Conservation (phyloP, 1,140 invertebrate species). For the Anagrus nilaparvatae region DNA sequence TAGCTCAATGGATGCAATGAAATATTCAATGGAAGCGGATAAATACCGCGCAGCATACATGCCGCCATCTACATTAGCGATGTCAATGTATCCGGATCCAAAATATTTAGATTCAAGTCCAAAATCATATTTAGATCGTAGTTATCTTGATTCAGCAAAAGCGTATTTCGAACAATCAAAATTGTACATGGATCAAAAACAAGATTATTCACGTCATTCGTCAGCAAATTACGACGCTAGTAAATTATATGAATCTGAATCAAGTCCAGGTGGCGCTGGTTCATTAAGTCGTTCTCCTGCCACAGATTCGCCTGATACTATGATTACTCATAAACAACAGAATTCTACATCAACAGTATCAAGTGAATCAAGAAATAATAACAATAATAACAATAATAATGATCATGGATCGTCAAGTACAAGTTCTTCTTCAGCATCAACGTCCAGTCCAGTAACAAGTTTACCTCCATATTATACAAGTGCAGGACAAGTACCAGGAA, state of each 20-base stretch:
- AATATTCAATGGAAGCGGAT: conserved; percentile 65
- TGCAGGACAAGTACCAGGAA: conserved; percentile 27
- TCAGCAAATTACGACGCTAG: conserved; percentile 30
- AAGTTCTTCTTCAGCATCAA: conserved; percentile 46
- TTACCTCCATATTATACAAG: conserved; percentile 52
- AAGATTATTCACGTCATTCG: conserved; percentile 41
- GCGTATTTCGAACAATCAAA: conserved; percentile 66
- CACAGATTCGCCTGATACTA: conserved; percentile 50
- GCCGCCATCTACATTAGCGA: conserved; percentile 49
- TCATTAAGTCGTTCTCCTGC: conserved; percentile 44
- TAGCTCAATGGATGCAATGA: conserved; percentile 66
- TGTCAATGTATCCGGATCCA: conserved; percentile 60
- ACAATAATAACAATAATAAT: conserved; percentile 35
- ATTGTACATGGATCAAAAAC: conserved; percentile 68
- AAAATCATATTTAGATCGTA: conserved; percentile 58
- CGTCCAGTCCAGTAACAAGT: conserved; percentile 46
- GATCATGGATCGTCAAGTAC: conserved; percentile 44
- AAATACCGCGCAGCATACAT: conserved; percentile 63
- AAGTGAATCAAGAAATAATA: background rate
- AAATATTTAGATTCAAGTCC: conserved; percentile 51
- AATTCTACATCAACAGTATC: conserved; percentile 21
- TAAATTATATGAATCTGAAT: conserved; percentile 55
- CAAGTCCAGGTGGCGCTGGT: conserved; percentile 51
- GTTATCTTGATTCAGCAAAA: conserved; percentile 58
- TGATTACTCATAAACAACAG: conserved; percentile 44